phyloP scores from a whole-genome alignment of 2,888 invertebrate genomes.

The Ommatoiulus sabulosus region DNA sequence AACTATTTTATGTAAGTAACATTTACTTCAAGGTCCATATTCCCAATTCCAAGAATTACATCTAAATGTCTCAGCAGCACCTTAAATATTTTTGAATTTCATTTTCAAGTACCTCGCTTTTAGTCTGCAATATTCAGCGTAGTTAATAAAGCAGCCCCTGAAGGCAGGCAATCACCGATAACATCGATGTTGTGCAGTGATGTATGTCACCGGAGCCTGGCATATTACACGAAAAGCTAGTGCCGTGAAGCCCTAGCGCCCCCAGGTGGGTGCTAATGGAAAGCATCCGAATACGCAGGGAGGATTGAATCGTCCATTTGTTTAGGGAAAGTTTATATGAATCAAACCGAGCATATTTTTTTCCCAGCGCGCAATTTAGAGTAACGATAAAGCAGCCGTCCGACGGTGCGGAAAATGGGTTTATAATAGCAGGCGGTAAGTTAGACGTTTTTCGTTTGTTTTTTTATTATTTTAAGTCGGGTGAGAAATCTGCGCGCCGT shows the following conservation, averaged over 20 bases:
- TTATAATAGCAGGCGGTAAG: slow-evolving; percentile 5
- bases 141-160: background rate
- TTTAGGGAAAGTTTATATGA: background rate
- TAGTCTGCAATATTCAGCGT: too few relatives aligned
- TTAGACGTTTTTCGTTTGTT: background rate
- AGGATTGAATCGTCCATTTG: background rate
- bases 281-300: too few relatives aligned
- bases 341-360: slow-evolving; percentile 2
- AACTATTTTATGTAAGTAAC: too few relatives aligned
- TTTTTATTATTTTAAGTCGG: background rate
- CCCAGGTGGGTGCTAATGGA: too few relatives aligned
- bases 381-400: background rate
- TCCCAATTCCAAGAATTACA: too few relatives aligned
- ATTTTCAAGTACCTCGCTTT: too few relatives aligned
- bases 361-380: background rate
- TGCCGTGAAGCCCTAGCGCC: too few relatives aligned
- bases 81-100: too few relatives aligned
- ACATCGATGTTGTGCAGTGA: too few relatives aligned
- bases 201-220: background rate
- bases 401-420: background rate
- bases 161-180: background rate
- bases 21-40: too few relatives aligned
- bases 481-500: background rate
- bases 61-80: too few relatives aligned
- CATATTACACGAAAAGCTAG: too few relatives aligned